A percentile compares a stretch with the other conserved stretches of the same genome.
Conservation (phyloP, 2,797 vertebrate species). For the Oophaga sylvatica region DNA sequence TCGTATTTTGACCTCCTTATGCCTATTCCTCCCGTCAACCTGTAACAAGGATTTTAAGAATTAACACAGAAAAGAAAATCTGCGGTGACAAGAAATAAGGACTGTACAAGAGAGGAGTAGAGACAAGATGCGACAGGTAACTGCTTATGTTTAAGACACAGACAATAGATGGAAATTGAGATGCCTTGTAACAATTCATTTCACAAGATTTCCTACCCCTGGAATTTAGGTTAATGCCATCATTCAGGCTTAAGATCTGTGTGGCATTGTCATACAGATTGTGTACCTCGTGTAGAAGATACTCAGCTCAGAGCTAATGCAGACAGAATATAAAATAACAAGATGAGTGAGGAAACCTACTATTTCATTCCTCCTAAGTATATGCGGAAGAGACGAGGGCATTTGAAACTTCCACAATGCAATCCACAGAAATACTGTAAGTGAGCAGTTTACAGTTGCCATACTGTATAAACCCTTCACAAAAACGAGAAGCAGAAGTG, state of each 20-base stretch:
- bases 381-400: background rate
- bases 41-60: background rate
- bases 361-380: constrained; percentile 23
- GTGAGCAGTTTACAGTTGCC: background rate
- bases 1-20: constrained; percentile 1
- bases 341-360: background rate
- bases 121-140: constrained; percentile 15
- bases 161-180: constrained; percentile 41
- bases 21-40: background rate
- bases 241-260: constrained; percentile 12
- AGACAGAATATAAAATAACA: constrained; percentile 30
- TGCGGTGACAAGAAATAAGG: background rate
- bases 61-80: background rate
- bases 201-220: constrained; percentile 16
- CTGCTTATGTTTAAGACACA: constrained; percentile 19
- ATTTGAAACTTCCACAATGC: background rate
- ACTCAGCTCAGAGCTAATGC: background rate
- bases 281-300: constrained; percentile 24
- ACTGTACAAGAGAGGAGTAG: background rate
- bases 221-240: constrained; percentile 8
- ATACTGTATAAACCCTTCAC: background rate
- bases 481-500: background rate
- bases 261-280: constrained; percentile 23
- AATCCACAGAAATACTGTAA: background rate
- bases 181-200: constrained; percentile 11